Percentiles rank a stretch among this genome's conserved stretches.
phyloP scores from a whole-genome alignment of 2,888 invertebrate genomes.

The Caenorhabditis sp. region DNA sequence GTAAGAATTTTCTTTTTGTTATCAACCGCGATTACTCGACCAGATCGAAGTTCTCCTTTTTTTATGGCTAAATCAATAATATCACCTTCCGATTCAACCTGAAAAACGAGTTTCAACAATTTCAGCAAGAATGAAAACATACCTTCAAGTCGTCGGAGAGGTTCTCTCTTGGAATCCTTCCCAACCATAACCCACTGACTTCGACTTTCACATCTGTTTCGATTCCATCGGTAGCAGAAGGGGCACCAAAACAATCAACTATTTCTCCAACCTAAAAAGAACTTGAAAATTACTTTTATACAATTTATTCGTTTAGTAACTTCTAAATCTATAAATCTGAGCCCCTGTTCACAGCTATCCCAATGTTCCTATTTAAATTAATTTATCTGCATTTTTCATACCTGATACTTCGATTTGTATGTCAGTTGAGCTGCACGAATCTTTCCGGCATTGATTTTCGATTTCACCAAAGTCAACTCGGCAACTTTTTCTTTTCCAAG shows the following conservation, averaged over 20 bases:
- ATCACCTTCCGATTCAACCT: conserved; percentile 11
- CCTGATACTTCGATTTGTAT: conserved; percentile 32
- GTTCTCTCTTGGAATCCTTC: conserved; percentile 34
- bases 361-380: no score
- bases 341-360: no score
- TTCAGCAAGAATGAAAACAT: background rate
- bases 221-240: conserved; percentile 10
- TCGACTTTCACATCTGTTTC: conserved; percentile 21
- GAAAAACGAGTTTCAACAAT: background rate
- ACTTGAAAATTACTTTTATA: no score
- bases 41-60: conserved; percentile 24
- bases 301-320: no score
- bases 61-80: conserved; percentile 14
- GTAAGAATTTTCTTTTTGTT: conserved; percentile 17
- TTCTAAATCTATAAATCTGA: no score
- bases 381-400: background rate
- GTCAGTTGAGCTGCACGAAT: conserved; percentile 23
- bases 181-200: conserved; percentile 33
- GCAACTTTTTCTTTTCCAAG: conserved; percentile 10
- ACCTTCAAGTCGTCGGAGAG: conserved; percentile 23
- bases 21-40: conserved; percentile 18
- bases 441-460: conserved; percentile 36
- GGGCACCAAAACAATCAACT: conserved; percentile 32
- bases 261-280: conserved; percentile 27
- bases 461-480: conserved; percentile 43